These are phyloP conservation scores for Elymnias hypermnestra DNA, from an alignment of 1,140 invertebrate species.

Conservation along the genomic window DNA sequence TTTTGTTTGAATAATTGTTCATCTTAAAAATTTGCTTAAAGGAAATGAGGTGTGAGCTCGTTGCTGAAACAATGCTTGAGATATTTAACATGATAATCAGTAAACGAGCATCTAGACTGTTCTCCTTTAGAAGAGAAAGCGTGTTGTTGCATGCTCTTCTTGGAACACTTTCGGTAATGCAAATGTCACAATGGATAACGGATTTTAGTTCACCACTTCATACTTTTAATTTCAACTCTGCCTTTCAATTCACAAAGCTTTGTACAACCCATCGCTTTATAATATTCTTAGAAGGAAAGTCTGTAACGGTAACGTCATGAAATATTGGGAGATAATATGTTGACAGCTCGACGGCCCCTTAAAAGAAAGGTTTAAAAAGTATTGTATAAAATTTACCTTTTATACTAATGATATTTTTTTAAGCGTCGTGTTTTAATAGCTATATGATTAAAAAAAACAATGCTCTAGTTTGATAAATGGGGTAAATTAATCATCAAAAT, in stretches of 20 bases:
- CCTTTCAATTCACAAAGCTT: constrained; percentile 14
- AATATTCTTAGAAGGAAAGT: constrained; percentile 7
- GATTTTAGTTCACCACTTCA: constrained; percentile 38
- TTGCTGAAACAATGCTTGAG: constrained; percentile 41
- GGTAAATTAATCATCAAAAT: too few relatives aligned
- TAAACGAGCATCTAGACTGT: constrained; percentile 50
- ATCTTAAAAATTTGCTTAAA: too few relatives aligned
- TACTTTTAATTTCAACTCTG: constrained; percentile 44
- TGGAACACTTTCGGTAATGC: constrained; percentile 61
- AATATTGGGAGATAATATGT: constrained; percentile 3
- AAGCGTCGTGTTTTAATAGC: too few relatives aligned
- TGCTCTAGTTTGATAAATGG: too few relatives aligned
- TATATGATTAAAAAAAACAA: too few relatives aligned
- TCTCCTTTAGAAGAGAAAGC: constrained; percentile 64
- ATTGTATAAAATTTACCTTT: too few relatives aligned
- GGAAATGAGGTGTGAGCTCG: constrained; percentile 1
- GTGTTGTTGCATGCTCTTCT: constrained; percentile 51
- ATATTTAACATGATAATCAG: constrained; percentile 61
- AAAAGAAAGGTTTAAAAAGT: too few relatives aligned
- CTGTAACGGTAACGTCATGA: neutral
- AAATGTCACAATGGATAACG: constrained; percentile 68
- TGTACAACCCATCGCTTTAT: constrained; percentile 12
- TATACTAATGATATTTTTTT: too few relatives aligned
- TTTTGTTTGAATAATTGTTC: too few relatives aligned
- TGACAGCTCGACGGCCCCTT: too few relatives aligned